Base-by-base conservation (phyloP, 2,113 vertebrate genomes). In the Emydocephalus ijimae region DNA sequence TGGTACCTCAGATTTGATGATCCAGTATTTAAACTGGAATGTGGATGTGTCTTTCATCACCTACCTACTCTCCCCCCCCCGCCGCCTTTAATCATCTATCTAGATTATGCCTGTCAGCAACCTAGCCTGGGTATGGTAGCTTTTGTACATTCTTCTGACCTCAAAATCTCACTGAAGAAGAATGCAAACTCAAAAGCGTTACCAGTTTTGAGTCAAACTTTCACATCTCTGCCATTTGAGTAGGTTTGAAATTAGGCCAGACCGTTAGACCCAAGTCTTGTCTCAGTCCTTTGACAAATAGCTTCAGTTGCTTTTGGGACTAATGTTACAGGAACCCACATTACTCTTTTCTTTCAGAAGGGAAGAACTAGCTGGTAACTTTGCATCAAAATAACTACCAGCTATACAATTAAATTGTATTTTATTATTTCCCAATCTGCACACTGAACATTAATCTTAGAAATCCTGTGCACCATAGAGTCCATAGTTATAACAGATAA, bases 341-440 rank as follows among this genome's bases (percentile, higher is more conserved):
- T 94, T 95, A 91, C 91, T 92, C 93, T 96, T 86, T 45, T 54
- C 91, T 96, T 96, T 96, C 96, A 94, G 89, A 97, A 97, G 93
- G 96, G 96, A 96, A 97, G 94, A 48, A 10, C 94, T 94, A 95
- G 96, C 96, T 97, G 95, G 95, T 94, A 95, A 94, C 95, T 0
- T 1, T 90, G 94, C 88, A 96, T 94, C 95, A 95, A 94, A 92
- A 93, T 64, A 64, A 69, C n/a, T 34, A 69, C 12, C 64, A 18
- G 64, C 64, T 69, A 92, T 96, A 96, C 94, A 95, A 0, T 95
- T 93, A 94, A 96, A 95, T 1, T 34, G 59, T 12, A 92, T 91
- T 86, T 88, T 92, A 92, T 26, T 74, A 93, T 95, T 92, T 92
- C 91, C 94, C 92, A 88, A 24, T 20, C 61, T 43, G 61, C 61